A percentile compares a stretch with the other conserved stretches of the same genome.
Conservation (phyloP, 1,140 invertebrate species). For the Formica exsecta region DNA sequence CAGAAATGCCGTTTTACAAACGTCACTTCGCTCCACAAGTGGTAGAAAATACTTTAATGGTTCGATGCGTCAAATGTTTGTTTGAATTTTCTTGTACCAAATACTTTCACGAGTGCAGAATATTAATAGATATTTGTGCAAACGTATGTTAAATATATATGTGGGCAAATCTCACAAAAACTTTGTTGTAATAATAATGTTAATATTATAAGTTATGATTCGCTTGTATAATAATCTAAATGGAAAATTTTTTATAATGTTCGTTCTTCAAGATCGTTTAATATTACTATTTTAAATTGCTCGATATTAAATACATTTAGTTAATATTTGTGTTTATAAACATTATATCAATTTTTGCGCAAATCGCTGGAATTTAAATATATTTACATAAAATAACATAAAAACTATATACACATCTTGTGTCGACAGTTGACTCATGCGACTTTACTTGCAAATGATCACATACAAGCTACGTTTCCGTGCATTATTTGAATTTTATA, state of each 20-base stretch:
- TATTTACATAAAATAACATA: neutral
- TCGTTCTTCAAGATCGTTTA: neutral
- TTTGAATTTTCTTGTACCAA: neutral
- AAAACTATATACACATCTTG: neutral
- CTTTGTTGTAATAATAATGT: neutral
- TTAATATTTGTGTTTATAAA: neutral
- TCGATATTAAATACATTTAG: neutral
- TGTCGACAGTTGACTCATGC: neutral
- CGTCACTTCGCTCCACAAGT: conserved; percentile 10
- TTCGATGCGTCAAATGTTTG: conserved; percentile 30
- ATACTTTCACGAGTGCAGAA: neutral
- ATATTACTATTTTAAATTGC: neutral
- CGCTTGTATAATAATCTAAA: neutral
- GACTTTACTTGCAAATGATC: conserved; percentile 1
- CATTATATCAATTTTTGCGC: neutral
- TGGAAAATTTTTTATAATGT: neutral
- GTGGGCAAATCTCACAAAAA: conserved; percentile 13
- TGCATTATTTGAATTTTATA: conserved; percentile 8
- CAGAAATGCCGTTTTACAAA: conserved; percentile 39
- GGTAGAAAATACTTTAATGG: conserved; percentile 41
- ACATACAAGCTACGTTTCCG: neutral
- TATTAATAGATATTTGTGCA: conserved; percentile 40
- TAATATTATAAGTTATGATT: neutral
- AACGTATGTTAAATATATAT: neutral
- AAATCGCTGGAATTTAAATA: neutral